Evolutionary conservation across 2,888 invertebrate species (phyloP).

Genomic region (Carterocephalus palaemon): DNA sequence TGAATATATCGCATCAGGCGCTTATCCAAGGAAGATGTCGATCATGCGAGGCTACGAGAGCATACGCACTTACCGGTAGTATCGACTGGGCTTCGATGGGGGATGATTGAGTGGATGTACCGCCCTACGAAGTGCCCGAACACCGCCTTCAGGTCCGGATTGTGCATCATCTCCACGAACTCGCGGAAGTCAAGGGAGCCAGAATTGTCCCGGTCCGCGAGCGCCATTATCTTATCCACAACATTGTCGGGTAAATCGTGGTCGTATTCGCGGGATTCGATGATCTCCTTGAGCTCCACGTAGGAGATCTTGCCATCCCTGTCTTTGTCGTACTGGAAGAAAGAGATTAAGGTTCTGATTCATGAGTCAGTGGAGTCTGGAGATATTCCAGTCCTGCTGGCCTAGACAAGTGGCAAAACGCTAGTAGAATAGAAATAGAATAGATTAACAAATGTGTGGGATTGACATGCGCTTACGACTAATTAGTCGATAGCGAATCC

Average conservation of each 20-base stretch:
- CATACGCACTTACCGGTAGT: constrained; percentile 56
- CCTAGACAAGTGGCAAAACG: too few species aligned
- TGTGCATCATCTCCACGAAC: constrained; percentile 84
- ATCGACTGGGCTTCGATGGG: constrained; percentile 73
- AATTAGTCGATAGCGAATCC: too few species aligned
- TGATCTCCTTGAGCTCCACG: constrained; percentile 81
- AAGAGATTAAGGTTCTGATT: not conserved
- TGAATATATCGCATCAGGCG: constrained; percentile 3
- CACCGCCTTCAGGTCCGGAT: constrained; percentile 80
- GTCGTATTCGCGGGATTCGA: constrained; percentile 79
- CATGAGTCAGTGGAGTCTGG: not conserved
- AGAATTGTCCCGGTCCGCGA: constrained; percentile 81
- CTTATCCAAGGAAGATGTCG: too few species aligned
- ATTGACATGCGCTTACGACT: too few species aligned
- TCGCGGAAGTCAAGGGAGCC: constrained; percentile 85
- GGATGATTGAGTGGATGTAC: constrained; percentile 79
- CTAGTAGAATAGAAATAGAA: too few species aligned
- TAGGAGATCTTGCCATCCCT: constrained; percentile 84
- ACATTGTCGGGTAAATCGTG: constrained; percentile 84
- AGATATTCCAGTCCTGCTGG: too few species aligned
- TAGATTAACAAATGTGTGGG: too few species aligned
- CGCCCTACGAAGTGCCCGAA: constrained; percentile 82
- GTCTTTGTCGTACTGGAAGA: constrained; percentile 83
- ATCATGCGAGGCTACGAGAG: too few species aligned
- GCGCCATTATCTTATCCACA: constrained; percentile 82